Percentiles rank a stretch among this genome's conserved stretches.
phyloP scores from a whole-genome alignment of 35 echinoderm and acorn worm species.

The Holothuria glaberrima region DNA sequence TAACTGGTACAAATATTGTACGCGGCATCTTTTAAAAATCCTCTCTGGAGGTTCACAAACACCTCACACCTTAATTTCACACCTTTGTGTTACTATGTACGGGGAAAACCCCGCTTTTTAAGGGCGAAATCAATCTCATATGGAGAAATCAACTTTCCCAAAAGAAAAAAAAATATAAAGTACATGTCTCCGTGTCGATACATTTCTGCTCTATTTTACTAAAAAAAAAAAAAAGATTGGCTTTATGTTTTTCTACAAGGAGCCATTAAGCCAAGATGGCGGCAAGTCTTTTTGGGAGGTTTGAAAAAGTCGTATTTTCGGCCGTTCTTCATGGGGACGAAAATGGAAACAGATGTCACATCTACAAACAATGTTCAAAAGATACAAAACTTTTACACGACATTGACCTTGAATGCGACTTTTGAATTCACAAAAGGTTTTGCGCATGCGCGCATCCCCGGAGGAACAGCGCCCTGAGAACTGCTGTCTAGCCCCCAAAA shows the following conservation, averaged over 20 bases:
- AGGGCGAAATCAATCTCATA: background rate
- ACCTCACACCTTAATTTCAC: background rate
- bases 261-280: constrained; percentile 5
- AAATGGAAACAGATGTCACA: background rate
- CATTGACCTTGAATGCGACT: background rate
- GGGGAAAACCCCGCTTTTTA: constrained; percentile 10
- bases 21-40: background rate
- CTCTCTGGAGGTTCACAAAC: background rate
- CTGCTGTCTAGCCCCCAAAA: background rate
- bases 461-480: constrained; percentile 4
- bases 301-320: background rate
- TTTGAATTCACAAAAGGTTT: background rate
- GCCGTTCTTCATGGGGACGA: background rate
- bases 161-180: background rate
- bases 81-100: background rate
- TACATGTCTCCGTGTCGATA: background rate
- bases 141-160: background rate
- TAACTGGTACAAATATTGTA: background rate
- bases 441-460: background rate
- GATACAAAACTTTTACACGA: background rate
- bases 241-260: background rate
- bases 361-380: background rate
- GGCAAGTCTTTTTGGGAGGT: background rate
- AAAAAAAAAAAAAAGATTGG: background rate
- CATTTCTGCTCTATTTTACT: background rate